Conservation (phyloP, 2,797 vertebrate species). For the Epinephelus coioides region DNA sequence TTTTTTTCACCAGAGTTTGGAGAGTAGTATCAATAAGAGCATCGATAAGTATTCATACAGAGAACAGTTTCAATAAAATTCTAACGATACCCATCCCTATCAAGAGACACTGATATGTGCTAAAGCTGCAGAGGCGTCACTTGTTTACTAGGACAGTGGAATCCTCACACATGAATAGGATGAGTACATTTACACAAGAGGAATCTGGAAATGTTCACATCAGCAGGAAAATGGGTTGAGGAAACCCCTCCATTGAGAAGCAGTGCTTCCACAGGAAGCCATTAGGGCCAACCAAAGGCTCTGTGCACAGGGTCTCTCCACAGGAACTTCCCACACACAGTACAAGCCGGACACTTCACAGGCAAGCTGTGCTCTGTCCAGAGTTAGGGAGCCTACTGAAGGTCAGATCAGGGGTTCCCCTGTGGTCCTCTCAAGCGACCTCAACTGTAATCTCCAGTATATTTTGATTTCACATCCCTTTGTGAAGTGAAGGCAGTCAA, state of each 20-base stretch:
- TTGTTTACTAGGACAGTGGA: conserved; percentile 55
- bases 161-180: conserved; percentile 53
- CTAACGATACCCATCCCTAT: too few relatives aligned
- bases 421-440: conserved; percentile 9
- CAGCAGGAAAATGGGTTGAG: conserved; percentile 80
- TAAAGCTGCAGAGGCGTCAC: conserved; percentile 14
- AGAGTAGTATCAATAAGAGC: too few relatives aligned
- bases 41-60: too few relatives aligned
- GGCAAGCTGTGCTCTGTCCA: conserved; percentile 27
- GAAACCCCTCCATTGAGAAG: conserved; percentile 77
- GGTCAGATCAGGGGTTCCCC: conserved; percentile 36
- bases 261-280: conserved; percentile 82
- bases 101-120: too few relatives aligned
- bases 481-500: conserved; percentile 20
- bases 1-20: too few relatives aligned
- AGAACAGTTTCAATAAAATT: too few relatives aligned
- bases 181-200: conserved; percentile 59
- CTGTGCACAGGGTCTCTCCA: conserved; percentile 65
- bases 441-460: not conserved
- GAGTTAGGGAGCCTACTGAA: conserved; percentile 14
- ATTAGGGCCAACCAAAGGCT: conserved; percentile 67
- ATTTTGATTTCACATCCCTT: conserved; percentile 17
- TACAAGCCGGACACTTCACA: conserved; percentile 54
- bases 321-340: conserved; percentile 77
- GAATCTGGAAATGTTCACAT: conserved; percentile 79